Evolutionary conservation across 2,797 vertebrate genomes (phyloP).

Genomic region (Muscicapa comitata): DNA sequence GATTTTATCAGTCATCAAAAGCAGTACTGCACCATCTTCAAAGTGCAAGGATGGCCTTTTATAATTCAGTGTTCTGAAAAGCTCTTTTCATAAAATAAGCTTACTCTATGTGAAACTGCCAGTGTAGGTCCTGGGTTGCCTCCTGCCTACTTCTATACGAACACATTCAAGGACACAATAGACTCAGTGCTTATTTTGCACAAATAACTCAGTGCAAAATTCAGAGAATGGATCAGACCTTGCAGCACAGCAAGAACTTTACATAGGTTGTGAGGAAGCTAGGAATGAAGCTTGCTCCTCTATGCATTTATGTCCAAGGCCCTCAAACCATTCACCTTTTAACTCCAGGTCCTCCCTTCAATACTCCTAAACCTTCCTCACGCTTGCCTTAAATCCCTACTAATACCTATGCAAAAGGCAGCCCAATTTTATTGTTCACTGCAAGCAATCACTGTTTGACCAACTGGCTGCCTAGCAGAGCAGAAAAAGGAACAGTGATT

Average conservation of each 20-base stretch:
- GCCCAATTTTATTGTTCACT: not conserved
- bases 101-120: not conserved
- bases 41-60: not conserved
- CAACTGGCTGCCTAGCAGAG: not conserved
- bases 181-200: too few species aligned
- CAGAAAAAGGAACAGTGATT: not conserved
- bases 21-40: not conserved
- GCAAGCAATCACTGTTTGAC: not conserved
- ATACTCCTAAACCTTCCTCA: not conserved
- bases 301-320: not conserved
- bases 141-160: not conserved
- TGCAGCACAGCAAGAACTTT: not conserved
- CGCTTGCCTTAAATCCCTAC: not conserved
- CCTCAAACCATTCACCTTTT: not conserved
- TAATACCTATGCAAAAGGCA: not conserved
- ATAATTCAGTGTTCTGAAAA: not conserved
- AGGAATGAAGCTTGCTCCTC: not conserved
- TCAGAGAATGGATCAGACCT: not conserved
- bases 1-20: not conserved
- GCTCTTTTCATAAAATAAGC: not conserved
- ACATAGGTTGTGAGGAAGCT: not conserved
- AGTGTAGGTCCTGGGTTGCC: not conserved
- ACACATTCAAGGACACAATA: not conserved
- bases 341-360: not conserved
- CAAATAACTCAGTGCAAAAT: not conserved